phyloP scores from a whole-genome alignment of 1,140 invertebrate species.

The Telenomus remus region DNA sequence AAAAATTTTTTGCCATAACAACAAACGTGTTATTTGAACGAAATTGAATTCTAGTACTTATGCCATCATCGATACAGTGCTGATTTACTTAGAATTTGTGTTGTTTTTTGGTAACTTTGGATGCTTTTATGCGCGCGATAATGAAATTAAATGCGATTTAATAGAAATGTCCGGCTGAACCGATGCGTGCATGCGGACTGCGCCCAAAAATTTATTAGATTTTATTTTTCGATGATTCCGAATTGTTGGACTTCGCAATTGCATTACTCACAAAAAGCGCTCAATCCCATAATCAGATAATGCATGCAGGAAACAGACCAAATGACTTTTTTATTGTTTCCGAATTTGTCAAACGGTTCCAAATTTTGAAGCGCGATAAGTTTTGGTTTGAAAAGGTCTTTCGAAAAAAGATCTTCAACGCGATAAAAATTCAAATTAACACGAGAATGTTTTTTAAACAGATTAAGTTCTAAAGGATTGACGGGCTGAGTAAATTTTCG shows the following conservation, averaged over 20 bases:
- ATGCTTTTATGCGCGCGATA: constrained; percentile 32
- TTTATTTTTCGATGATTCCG: constrained; percentile 39
- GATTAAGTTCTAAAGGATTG: no score
- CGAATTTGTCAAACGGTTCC: constrained; percentile 12
- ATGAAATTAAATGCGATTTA: constrained; percentile 48
- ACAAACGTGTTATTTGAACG: no score
- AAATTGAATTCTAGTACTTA: no score
- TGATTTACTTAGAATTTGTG: constrained; percentile 24
- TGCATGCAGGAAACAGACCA: constrained; percentile 21
- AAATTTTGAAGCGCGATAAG: constrained; percentile 3
- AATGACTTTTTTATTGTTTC: constrained; percentile 28
- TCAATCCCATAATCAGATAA: constrained; percentile 41
- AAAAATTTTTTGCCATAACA: no score
- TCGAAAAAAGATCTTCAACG: no score
- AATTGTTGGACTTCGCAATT: constrained; percentile 46
- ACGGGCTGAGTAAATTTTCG: no score
- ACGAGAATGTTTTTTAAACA: no score
- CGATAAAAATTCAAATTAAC: no score
- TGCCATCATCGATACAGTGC: no score
- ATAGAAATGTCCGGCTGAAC: constrained; percentile 11
- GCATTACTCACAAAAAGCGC: constrained; percentile 34
- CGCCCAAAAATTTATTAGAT: constrained; percentile 37
- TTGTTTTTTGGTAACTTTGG: constrained; percentile 19
- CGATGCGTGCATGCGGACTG: constrained; percentile 9
- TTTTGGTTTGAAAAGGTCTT: neutral